phyloP scores from a whole-genome alignment of 2,797 vertebrate genomes.

The Trematomus bernacchii region DNA sequence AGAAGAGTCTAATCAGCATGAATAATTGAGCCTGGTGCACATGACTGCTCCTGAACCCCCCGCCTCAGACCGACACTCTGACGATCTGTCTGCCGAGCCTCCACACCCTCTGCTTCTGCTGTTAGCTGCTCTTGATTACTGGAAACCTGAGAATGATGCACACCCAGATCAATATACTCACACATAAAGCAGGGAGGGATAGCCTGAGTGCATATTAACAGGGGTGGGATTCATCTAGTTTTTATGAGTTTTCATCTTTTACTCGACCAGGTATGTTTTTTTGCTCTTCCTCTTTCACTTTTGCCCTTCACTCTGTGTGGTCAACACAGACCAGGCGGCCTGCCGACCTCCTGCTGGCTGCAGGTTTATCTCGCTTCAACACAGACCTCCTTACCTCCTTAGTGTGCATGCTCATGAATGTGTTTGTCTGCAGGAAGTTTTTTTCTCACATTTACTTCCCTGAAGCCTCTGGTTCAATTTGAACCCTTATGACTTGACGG shows the following conservation, averaged over 20 bases:
- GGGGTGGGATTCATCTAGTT: conserved; percentile 18
- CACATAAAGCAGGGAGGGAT: not conserved
- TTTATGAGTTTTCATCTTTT: conserved; percentile 23
- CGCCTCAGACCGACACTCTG: conserved; percentile 19
- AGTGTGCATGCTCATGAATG: conserved; percentile 14
- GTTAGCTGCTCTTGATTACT: conserved; percentile 58
- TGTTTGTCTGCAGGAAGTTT: not conserved
- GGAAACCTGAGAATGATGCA: conserved; percentile 61
- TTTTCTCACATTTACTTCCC: conserved; percentile 11
- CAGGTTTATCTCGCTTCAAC: conserved; percentile 75
- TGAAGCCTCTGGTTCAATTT: conserved; percentile 49
- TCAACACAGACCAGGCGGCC: conserved; percentile 52
- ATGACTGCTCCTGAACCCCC: conserved; percentile 59
- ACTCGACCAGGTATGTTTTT: not conserved
- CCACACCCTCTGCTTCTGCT: conserved; percentile 21
- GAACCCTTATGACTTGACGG: conserved; percentile 42
- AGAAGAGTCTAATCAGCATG: conserved; percentile 88
- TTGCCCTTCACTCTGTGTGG: conserved; percentile 40
- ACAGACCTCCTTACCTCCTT: conserved; percentile 59
- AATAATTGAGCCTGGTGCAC: conserved; percentile 87
- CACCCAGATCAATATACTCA: conserved; percentile 45
- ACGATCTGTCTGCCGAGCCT: conserved; percentile 37
- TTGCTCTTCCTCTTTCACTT: conserved; percentile 17
- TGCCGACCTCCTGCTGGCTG: conserved; percentile 66
- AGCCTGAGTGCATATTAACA: conserved; percentile 34